phyloP scores from a whole-genome alignment of 2,888 invertebrate species.

The Troglohyphantes excavatus region DNA sequence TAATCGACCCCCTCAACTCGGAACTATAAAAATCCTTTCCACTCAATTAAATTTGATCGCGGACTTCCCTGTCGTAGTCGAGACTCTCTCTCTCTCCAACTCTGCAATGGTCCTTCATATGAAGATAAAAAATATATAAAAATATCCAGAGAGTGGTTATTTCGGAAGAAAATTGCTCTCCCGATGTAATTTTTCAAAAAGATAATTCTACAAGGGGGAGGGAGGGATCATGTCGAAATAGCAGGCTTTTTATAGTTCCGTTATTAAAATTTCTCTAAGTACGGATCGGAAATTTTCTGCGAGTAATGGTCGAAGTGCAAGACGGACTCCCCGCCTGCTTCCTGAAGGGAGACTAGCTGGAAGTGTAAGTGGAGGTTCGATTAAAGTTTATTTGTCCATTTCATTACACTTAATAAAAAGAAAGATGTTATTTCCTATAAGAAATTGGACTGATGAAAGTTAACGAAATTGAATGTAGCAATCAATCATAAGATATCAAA shows the following conservation, averaged over 20 bases:
- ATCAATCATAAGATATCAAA: background rate
- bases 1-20: conserved; percentile 52
- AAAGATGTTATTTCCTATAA: too few species aligned
- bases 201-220: conserved; percentile 43
- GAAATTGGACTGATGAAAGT: background rate
- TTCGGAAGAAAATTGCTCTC: conserved; percentile 50
- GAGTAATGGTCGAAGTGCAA: background rate
- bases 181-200: conserved; percentile 58
- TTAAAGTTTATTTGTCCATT: background rate
- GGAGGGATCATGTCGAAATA: conserved; percentile 34
- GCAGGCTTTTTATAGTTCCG: conserved; percentile 37
- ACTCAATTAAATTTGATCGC: conserved; percentile 76
- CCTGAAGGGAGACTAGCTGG: background rate
- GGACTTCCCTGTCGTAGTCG: background rate
- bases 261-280: conserved; percentile 23
- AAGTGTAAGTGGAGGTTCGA: background rate
- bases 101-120: conserved; percentile 20
- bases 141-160: conserved; percentile 53
- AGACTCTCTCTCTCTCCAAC: background rate
- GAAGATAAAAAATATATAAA: conserved; percentile 7
- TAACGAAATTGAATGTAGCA: background rate
- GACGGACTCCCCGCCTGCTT: background rate
- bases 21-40: conserved; percentile 78
- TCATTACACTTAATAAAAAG: background rate
- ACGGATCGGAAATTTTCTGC: background rate